phyloP scores from a whole-genome alignment of 2,113 vertebrate species.

The Megaptera novaeangliae region DNA sequence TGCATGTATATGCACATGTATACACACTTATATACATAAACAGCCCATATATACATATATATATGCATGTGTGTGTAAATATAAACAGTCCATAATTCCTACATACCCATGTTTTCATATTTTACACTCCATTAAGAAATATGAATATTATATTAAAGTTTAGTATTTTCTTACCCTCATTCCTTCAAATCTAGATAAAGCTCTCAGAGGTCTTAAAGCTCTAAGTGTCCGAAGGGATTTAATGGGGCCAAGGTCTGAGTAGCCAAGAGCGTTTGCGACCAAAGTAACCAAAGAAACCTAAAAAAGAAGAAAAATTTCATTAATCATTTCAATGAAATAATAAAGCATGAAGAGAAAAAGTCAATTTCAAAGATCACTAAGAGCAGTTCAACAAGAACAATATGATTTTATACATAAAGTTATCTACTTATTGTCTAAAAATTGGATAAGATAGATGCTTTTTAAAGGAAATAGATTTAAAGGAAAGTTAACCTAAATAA shows the following conservation, averaged over 20 bases:
- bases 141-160: neutral
- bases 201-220: constrained; percentile 95
- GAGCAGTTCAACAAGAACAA: neutral
- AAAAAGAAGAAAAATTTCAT: neutral
- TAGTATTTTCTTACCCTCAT: constrained; percentile 92
- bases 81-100: neutral
- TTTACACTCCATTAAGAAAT: neutral
- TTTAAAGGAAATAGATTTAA: neutral
- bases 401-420: neutral
- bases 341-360: neutral
- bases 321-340: neutral
- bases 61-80: neutral
- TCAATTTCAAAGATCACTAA: neutral
- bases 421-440: neutral
- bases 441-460: neutral
- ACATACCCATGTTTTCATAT: neutral
- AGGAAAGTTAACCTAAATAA: neutral
- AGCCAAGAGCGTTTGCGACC: constrained; percentile 85
- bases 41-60: neutral
- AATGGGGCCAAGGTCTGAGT: constrained; percentile 87
- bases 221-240: constrained; percentile 95
- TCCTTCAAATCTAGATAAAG: constrained; percentile 98
- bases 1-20: neutral
- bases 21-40: neutral
- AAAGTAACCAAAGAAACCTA: constrained; percentile 97